Evolutionary conservation across 2,888 invertebrate genomes (phyloP).

Genomic region (Orgyia antiqua): DNA sequence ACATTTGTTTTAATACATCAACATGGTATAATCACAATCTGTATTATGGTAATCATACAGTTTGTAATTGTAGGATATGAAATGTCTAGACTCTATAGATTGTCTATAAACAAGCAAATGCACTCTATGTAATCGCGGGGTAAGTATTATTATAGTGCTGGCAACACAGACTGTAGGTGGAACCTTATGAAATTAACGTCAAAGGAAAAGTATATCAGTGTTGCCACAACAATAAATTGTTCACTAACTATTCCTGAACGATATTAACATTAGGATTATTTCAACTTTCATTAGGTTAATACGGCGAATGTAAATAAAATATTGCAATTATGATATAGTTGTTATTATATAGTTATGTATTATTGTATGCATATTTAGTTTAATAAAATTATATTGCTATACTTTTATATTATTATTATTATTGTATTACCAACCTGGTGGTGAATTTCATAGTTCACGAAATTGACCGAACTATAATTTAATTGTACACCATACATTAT

Average conservation of each 20-base stretch:
- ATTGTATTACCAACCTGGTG: neutral
- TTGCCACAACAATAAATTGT: constrained; percentile 11
- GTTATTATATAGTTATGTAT: constrained; percentile 13
- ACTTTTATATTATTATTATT: neutral
- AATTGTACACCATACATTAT: too few relatives aligned
- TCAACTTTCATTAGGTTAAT: constrained; percentile 16
- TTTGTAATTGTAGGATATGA: too few relatives aligned
- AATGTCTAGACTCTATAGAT: too few relatives aligned
- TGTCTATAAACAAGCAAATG: too few relatives aligned
- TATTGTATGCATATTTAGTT: neutral
- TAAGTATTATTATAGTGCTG: too few relatives aligned
- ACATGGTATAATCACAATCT: too few relatives aligned
- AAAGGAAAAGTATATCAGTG: constrained; percentile 2
- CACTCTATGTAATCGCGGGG: too few relatives aligned
- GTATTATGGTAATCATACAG: too few relatives aligned
- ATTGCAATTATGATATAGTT: constrained; percentile 22
- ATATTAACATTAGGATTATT: constrained; percentile 17
- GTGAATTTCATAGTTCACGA: neutral
- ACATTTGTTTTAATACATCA: too few relatives aligned
- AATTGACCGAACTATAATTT: too few relatives aligned
- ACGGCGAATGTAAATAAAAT: constrained; percentile 32
- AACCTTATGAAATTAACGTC: too few relatives aligned
- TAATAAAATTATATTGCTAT: neutral
- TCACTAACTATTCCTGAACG: constrained; percentile 8
- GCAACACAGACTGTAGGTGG: too few relatives aligned